phyloP scores from a whole-genome alignment of 1,140 invertebrate species.

The Megalopta genalis region DNA sequence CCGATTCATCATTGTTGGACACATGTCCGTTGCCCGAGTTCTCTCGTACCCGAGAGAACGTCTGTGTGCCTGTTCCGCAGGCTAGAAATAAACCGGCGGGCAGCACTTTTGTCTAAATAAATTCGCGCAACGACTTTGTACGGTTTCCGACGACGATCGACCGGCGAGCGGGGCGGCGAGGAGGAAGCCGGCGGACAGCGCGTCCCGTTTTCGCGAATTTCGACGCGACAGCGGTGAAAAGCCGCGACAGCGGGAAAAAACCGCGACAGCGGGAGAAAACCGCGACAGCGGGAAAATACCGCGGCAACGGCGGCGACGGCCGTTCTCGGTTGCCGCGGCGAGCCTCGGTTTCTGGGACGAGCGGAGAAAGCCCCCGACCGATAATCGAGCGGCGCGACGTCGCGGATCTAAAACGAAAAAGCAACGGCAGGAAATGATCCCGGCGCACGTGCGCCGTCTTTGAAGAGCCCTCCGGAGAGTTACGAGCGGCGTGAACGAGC shows the following conservation, averaged over 20 bases:
- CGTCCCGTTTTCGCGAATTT: too few species aligned
- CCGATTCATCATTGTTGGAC: slow-evolving; percentile 40
- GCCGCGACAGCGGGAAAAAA: too few species aligned
- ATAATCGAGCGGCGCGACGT: background rate
- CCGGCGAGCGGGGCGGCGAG: too few species aligned
- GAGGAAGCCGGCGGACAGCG: too few species aligned
- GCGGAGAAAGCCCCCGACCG: background rate
- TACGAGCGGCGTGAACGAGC: slow-evolving; percentile 19
- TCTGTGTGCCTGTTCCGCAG: background rate
- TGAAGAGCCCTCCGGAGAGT: background rate
- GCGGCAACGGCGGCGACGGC: too few species aligned
- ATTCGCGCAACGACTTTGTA: background rate
- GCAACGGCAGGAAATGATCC: background rate
- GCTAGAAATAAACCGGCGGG: background rate
- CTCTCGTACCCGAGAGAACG: background rate
- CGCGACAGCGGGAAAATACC: too few species aligned
- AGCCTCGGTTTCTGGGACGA: too few species aligned
- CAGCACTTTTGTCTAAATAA: background rate
- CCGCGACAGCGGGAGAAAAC: too few species aligned
- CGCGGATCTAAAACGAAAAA: background rate
- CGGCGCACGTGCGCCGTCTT: background rate
- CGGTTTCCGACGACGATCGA: too few species aligned
- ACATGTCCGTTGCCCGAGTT: background rate
- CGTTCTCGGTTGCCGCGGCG: too few species aligned
- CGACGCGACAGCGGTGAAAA: too few species aligned